A percentile compares a stretch with the other conserved stretches of the same genome.
These are phyloP conservation scores for Drosophila ogumai DNA, from an alignment of 1,140 invertebrate species.

Conservation along the genomic window DNA sequence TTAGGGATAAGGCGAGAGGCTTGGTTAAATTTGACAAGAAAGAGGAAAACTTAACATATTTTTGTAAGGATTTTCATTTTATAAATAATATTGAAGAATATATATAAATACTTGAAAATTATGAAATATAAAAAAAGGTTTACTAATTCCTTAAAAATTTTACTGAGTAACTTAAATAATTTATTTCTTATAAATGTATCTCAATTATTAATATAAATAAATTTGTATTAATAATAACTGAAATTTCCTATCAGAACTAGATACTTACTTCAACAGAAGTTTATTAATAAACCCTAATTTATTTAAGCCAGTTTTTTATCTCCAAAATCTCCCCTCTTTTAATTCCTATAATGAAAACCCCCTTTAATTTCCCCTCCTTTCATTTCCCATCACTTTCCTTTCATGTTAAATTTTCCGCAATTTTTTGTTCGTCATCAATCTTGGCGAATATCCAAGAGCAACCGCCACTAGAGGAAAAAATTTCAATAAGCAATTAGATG, in stretches of 20 bases:
- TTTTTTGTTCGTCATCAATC: constrained; percentile 15
- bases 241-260: too few species aligned
- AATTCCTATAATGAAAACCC: background rate
- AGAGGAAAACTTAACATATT: background rate
- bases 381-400: constrained; percentile 21
- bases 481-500: constrained; percentile 82
- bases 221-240: too few species aligned
- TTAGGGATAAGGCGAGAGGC: constrained; percentile 9
- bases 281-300: background rate
- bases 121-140: too few species aligned
- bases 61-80: background rate
- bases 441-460: constrained; percentile 33
- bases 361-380: background rate
- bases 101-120: too few species aligned
- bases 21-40: background rate
- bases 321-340: background rate
- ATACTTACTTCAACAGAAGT: background rate
- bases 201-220: too few species aligned
- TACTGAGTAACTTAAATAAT: too few species aligned
- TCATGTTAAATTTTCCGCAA: background rate
- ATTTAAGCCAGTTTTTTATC: background rate
- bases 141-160: too few species aligned
- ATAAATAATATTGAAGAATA: too few species aligned
- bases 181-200: too few species aligned
- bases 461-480: constrained; percentile 60